Evolutionary conservation across 2,888 invertebrate genomes (phyloP).

Genomic region (Agrochola macilenta): DNA sequence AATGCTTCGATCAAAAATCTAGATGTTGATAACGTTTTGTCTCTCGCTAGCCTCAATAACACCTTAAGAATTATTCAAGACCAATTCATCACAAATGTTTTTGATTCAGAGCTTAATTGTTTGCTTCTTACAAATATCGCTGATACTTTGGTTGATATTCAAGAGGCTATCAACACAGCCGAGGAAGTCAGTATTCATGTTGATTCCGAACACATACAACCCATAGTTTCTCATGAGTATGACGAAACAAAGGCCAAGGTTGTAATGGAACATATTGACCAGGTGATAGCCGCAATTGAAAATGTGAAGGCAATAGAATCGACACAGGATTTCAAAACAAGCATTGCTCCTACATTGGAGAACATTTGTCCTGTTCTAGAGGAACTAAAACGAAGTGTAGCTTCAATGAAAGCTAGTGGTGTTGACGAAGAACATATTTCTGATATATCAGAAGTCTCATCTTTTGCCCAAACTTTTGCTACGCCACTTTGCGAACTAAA

Average conservation of each 20-base stretch:
- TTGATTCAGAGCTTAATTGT: constrained; percentile 81
- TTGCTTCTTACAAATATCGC: constrained; percentile 77
- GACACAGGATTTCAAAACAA: constrained; percentile 68
- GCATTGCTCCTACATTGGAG: constrained; percentile 74
- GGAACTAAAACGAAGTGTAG: constrained; percentile 81
- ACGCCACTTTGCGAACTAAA: constrained; percentile 82
- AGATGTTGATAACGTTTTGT: constrained; percentile 75
- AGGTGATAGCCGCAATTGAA: constrained; percentile 80
- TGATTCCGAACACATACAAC: constrained; percentile 79
- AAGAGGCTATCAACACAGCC: constrained; percentile 80
- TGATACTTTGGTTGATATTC: constrained; percentile 77
- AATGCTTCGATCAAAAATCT: constrained; percentile 80
- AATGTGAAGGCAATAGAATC: constrained; percentile 78
- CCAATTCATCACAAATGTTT: constrained; percentile 77
- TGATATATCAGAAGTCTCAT: constrained; percentile 83
- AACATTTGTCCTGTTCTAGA: constrained; percentile 82
- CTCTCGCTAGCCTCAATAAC: constrained; percentile 81
- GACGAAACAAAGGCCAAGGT: constrained; percentile 74
- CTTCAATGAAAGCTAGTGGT: constrained; percentile 73
- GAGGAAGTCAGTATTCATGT: constrained; percentile 78
- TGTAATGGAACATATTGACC: constrained; percentile 81
- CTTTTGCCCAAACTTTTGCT: constrained; percentile 82
- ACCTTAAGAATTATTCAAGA: constrained; percentile 81
- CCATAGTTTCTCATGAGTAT: constrained; percentile 65
- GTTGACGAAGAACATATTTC: constrained; percentile 75